Conservation (phyloP, 2,113 vertebrate genomes). For the Hydrochoerus hydrochaeris region DNA sequence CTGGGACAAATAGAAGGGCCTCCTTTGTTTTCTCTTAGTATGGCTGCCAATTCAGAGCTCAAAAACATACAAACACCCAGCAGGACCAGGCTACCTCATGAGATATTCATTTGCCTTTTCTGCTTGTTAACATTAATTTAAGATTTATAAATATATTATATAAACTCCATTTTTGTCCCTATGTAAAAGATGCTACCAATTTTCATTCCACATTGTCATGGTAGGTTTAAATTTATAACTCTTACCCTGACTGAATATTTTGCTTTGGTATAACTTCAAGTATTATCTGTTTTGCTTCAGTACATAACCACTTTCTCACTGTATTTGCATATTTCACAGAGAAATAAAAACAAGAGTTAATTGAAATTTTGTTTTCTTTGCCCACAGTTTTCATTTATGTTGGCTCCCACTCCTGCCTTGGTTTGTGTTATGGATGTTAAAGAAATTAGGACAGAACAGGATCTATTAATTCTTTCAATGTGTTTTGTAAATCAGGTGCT, state of each 20-base stretch:
- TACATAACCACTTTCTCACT: background rate
- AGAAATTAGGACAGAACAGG: background rate
- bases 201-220: background rate
- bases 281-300: background rate
- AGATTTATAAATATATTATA: background rate
- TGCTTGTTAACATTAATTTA: slow-evolving; percentile 42
- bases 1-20: background rate
- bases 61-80: background rate
- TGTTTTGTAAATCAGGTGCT: background rate
- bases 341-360: background rate
- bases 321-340: background rate
- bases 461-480: background rate
- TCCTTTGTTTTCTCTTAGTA: background rate
- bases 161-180: background rate
- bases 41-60: background rate
- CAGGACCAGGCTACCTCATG: background rate
- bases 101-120: slow-evolving; percentile 34
- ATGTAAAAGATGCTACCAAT: background rate
- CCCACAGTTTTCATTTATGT: background rate
- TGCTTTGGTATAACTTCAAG: background rate
- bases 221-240: background rate
- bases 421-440: background rate
- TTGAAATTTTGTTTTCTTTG: background rate
- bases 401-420: background rate
- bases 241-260: background rate